phyloP scores from a whole-genome alignment of 2,888 invertebrate species.

The Limnephilus rhombicus region DNA sequence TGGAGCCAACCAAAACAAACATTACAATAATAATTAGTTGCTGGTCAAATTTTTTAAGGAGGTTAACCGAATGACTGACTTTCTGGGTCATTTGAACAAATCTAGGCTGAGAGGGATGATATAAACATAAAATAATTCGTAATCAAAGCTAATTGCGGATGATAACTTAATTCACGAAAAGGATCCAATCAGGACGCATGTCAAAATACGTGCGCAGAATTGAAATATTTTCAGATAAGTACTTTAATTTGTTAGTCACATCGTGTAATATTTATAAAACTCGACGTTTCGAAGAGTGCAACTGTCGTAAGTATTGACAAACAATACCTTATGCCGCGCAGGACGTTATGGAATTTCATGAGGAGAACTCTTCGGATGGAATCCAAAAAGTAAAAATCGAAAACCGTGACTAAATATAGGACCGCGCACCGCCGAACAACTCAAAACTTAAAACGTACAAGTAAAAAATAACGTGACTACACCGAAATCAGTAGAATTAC shows the following conservation, averaged over 20 bases:
- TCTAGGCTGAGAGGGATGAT: constrained; percentile 25
- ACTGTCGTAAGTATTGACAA: constrained; percentile 21
- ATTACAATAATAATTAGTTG: constrained; percentile 25
- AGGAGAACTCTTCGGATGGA: constrained; percentile 31
- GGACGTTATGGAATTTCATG: constrained; percentile 33
- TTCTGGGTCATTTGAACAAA: constrained; percentile 35
- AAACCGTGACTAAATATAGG: constrained; percentile 59
- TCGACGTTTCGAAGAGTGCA: not conserved
- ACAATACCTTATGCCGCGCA: constrained; percentile 24
- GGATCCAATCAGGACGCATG: not conserved
- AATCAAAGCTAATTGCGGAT: not conserved
- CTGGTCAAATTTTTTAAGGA: constrained; percentile 7
- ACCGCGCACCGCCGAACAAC: constrained; percentile 48
- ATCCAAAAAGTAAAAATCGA: constrained; percentile 54
- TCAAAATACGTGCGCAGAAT: constrained; percentile 6
- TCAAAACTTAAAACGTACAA: constrained; percentile 55
- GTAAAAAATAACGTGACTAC: constrained; percentile 47
- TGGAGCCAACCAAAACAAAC: constrained; percentile 18
- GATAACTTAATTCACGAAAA: not conserved
- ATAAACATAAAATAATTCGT: not conserved
- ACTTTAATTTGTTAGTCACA: not conserved
- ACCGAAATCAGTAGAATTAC: constrained; percentile 55
- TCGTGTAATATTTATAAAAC: not conserved
- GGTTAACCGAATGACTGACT: constrained; percentile 29
- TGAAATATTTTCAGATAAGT: not conserved